Evolutionary conservation across 1,140 invertebrate genomes (phyloP), one percentile per base, ranked within the genome.

Genomic region (Bombus breviceps): DNA sequence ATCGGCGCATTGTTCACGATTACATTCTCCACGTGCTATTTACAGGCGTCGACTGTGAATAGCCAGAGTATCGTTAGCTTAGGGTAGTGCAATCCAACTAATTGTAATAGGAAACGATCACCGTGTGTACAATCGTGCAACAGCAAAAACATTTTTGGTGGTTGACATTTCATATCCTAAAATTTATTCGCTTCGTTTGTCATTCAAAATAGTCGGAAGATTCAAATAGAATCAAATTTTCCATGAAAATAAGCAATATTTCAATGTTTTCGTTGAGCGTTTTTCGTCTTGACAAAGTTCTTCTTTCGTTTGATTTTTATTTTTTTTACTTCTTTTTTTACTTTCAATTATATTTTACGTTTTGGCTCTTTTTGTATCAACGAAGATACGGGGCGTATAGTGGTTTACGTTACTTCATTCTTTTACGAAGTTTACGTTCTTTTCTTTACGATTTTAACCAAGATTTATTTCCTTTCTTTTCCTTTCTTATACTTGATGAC

Each of bases 1-100:
- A 22, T 18, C 22, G 8, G 47, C 18, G 18, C 18, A 22, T 22
- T 53, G 18, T 22, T 53, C 22, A 18, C 43, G 15, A 47, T 47
- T 4, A 15, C 4, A 47, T 47, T 47, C 4, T 47, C 0, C 4
- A 15, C 3, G 15, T 43, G 43, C 13, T 43, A 43, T 0, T 15
- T 3, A 43, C 13, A 47, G 13, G 5, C 43, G 15, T 47, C 15
- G 47, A 18, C 0, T 47, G 15, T 5, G 47, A 47, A 47, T 47
- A 5, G 0, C 5, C 1, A 53, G 6, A 53, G 6, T 2, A 53
- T 53, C 47, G 47, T 5, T 8, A 53, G 18, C 1, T 53, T 22
- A 5, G 1, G 18, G 18, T 53, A 6, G 64, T 79, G 82, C 82
- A 84, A 84, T 83, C n/a, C 22, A 41, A 77, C 8, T 4, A 57